Base-by-base conservation (phyloP, 2,797 vertebrate genomes). In the Sardinella longiceps region DNA sequence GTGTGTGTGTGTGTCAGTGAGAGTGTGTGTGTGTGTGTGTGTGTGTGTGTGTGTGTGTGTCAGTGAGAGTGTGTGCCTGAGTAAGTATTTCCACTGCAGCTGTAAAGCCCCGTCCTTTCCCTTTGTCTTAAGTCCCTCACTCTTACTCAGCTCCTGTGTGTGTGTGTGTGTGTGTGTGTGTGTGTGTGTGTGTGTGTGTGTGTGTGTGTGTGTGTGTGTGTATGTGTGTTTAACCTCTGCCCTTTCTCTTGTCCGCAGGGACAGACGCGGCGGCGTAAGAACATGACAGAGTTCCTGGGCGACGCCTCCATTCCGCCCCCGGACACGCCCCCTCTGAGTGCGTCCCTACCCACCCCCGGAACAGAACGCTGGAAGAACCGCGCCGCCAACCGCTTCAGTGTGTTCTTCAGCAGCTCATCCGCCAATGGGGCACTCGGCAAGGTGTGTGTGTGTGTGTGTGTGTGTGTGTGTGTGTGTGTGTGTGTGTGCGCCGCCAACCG, bases 211-310 rank as follows among this genome's bases (percentile, higher is more conserved):
- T 60, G 56, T 60, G n/a, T 60, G 56, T 25, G 23, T 10, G 23
- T 0, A 6, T 60, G 56, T 60, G 56, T 60, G 56, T 60, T n/a
- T 63, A 63, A 63, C 2, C 15, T 46, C 81, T 33, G 39, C 33
- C 4, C 25, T n/a, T n/a, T 9, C 25, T 63, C 6, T 63, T n/a
- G 1, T 63, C 9, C 3, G 25, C 91, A 99, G 98, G 97, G 96
- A 91, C 96, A 96, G 0, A 93, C 96, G 5, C 95, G 98, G 81
- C 93, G 97, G 74, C 96, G 97, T 87, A 99, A 99, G 94, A 99
- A 99, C 94, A 97, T 99, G 95, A 96, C 94, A 0, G 97, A 98
- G 90, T 98, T 97, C 92, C 94, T 99, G 82, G 98, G 98, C 1
- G 98, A 99, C 51, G 1, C 92, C 0, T 97, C 90, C 90, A 95